Evolutionary conservation across 1,140 invertebrate genomes (phyloP), one percentile per base, ranked within the genome.

Genomic region (Lepidurus couesii): DNA sequence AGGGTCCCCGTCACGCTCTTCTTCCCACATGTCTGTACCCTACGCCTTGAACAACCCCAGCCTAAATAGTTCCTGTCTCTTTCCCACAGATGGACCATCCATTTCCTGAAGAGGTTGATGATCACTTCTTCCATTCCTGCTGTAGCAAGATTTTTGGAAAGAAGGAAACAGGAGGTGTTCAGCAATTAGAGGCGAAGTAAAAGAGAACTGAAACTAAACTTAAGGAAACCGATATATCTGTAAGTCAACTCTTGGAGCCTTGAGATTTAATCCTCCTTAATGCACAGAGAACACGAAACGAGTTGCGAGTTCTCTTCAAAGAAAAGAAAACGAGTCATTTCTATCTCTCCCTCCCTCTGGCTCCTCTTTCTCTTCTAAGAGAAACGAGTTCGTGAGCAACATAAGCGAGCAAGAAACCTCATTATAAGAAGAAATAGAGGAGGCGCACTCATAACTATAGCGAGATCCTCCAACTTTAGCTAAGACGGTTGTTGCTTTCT

Each of bases 401-500:
- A 21, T 21, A 65, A 65, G 53, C 53, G 53, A 65, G 53, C 53
- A 21, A 65, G 53, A 65, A 65, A 65, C 53, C 53, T 65, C 53
- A 65, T 65, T 21, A 65, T 65, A 65, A 65, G 21, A 65, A 21
- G 21, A 65, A 21, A 65, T n/a, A 65, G 16, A n/a, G 16, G 53
- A 65, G 53, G 21, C 53, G 1, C 45, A 65, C 16, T 65, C 53
- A 65, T 16, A 65, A 65, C 16, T 65, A 21, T 65, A 65, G 53
- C 53, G n/a, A 65, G 53, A 65, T 16, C 16, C 21, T 21, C 13
- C 21, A 16, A 21, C 53, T 16, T 65, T 3, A 21, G 53, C 53
- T 13, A 65, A 21, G 7, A 13, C 13, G 53, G 16, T 65, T 65
- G 53, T n/a, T 65, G 53, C 53, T 9, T 65, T 65, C 21, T 21